A percentile compares a stretch with the other conserved stretches of the same genome.
phyloP scores from a whole-genome alignment of 2,113 vertebrate species.

The Etheostoma cragini region DNA sequence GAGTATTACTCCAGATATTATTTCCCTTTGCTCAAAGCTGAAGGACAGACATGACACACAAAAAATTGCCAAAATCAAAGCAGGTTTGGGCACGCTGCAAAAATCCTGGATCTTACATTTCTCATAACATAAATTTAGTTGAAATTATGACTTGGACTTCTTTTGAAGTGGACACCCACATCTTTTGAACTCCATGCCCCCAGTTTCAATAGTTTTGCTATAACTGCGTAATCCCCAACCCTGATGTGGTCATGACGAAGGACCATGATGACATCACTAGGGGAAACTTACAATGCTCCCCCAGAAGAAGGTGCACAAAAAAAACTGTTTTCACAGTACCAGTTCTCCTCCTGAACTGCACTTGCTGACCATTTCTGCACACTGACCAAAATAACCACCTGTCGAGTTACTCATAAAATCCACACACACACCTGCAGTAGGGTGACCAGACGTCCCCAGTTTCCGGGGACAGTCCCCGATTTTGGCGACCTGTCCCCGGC shows the following conservation, averaged over 20 bases:
- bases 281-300: background rate
- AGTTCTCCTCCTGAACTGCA: background rate
- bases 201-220: background rate
- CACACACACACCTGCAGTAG: constrained; percentile 3
- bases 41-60: background rate
- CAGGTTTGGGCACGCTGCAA: background rate
- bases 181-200: background rate
- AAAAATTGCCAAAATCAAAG: background rate
- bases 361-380: background rate
- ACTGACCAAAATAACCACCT: constrained; percentile 12
- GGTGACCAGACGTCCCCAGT: too few relatives aligned
- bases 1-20: background rate
- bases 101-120: background rate
- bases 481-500: too few relatives aligned
- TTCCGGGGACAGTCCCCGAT: too few relatives aligned
- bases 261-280: background rate
- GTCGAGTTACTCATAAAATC: constrained; percentile 2
- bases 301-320: background rate
- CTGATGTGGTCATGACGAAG: background rate
- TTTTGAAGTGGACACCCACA: background rate
- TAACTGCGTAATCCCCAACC: background rate
- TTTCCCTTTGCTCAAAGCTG: background rate
- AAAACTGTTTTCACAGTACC: background rate
- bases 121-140: background rate
- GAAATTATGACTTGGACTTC: too few relatives aligned